A percentile compares a stretch with the other conserved stretches of the same genome.
Evolutionary conservation across 2,797 vertebrate genomes (phyloP).

Genomic region (Ctenopoma multispine): DNA sequence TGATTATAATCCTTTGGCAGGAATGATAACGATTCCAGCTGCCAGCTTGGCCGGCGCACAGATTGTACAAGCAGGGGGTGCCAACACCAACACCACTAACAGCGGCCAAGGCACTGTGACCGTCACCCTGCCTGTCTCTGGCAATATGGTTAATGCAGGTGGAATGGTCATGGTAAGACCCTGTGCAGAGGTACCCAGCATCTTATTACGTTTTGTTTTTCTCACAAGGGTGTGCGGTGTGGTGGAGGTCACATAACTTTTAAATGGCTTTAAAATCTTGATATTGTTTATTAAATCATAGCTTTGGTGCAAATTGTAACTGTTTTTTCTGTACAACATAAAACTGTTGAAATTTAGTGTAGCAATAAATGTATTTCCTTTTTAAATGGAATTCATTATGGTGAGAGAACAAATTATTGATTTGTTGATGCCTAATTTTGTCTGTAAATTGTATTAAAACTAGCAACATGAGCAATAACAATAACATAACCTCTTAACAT

Average conservation of each 20-base stretch:
- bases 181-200: slow-evolving; percentile 76
- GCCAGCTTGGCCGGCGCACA: slow-evolving; percentile 96
- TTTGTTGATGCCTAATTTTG: not conserved
- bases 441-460: not conserved
- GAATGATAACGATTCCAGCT: slow-evolving; percentile 99
- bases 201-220: slow-evolving; percentile 58
- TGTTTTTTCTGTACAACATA: not conserved
- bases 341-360: not conserved
- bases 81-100: slow-evolving; percentile 95
- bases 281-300: not conserved
- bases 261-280: too few relatives aligned
- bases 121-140: slow-evolving; percentile 93
- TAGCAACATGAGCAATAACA: not conserved
- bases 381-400: not conserved
- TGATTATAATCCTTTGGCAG: slow-evolving; percentile 82
- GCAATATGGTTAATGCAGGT: slow-evolving; percentile 97
- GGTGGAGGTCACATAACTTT: slow-evolving; percentile 36
- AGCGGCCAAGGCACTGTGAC: slow-evolving; percentile 98
- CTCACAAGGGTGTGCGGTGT: slow-evolving; percentile 36
- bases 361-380: not conserved
- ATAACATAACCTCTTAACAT: not conserved
- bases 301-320: not conserved
- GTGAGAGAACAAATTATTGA: not conserved
- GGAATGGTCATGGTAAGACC: slow-evolving; percentile 99
- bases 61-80: slow-evolving; percentile 92